phyloP scores from a whole-genome alignment of 2,888 invertebrate species.

The Amiota minor region DNA sequence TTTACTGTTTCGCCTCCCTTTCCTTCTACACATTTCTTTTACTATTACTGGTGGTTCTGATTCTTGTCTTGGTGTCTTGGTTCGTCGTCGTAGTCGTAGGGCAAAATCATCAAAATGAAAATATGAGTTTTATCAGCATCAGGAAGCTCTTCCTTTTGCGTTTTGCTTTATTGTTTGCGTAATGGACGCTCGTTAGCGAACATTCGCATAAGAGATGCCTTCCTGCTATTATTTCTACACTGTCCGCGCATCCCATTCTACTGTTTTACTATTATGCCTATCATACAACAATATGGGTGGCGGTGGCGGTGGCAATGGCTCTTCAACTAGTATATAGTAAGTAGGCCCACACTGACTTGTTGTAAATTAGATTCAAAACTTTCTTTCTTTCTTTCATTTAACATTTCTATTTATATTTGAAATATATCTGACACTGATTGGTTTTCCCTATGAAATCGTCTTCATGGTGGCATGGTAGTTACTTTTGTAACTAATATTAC shows the following conservation, averaged over 20 bases:
- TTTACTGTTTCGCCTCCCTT: not conserved
- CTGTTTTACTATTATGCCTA: not conserved
- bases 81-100: constrained; percentile 22
- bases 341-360: too few relatives aligned
- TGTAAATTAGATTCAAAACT: not conserved
- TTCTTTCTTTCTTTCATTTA: not conserved
- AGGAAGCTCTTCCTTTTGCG: constrained; percentile 49
- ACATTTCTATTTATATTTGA: not conserved
- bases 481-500: constrained; percentile 50
- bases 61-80: constrained; percentile 42
- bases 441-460: constrained; percentile 11
- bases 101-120: not conserved
- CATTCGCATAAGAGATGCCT: not conserved
- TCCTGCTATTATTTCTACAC: not conserved
- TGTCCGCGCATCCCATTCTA: not conserved
- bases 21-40: too few relatives aligned
- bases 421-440: constrained; percentile 8
- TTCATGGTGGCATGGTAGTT: constrained; percentile 36
- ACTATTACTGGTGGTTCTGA: constrained; percentile 24
- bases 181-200: constrained; percentile 68
- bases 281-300: not conserved
- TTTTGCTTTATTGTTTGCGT: constrained; percentile 63
- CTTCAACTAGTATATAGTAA: too few relatives aligned
- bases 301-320: too few relatives aligned
- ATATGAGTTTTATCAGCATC: constrained; percentile 24